Evolutionary conservation across 1,140 invertebrate species (phyloP).

Genomic region (Nephotettix cincticeps): DNA sequence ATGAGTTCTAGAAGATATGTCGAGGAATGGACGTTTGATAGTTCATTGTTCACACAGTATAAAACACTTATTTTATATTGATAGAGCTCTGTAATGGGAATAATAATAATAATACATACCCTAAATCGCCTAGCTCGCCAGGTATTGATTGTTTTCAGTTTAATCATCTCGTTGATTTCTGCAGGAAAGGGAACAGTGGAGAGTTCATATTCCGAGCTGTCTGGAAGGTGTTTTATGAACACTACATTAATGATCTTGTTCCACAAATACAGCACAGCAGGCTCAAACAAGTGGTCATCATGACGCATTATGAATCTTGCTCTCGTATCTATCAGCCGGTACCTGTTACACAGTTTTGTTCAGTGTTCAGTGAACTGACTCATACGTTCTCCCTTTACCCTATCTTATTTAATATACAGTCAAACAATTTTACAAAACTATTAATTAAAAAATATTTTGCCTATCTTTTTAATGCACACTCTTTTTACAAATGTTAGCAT

Average conservation of each 20-base stretch:
- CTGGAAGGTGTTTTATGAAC: slow-evolving; percentile 61
- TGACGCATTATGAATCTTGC: slow-evolving; percentile 67
- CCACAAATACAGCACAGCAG: slow-evolving; percentile 71
- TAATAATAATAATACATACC: too few species aligned
- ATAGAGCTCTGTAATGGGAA: too few species aligned
- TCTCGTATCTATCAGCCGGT: slow-evolving; percentile 65
- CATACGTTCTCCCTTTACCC: too few species aligned
- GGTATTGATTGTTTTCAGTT: slow-evolving; percentile 59
- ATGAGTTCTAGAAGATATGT: too few species aligned
- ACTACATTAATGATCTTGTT: slow-evolving; percentile 71
- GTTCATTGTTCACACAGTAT: too few species aligned
- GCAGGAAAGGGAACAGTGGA: slow-evolving; percentile 69
- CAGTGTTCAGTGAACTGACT: slow-evolving; percentile 63
- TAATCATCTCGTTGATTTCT: slow-evolving; percentile 50
- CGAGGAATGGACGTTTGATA: too few species aligned
- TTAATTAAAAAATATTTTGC: too few species aligned
- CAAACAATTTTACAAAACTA: too few species aligned
- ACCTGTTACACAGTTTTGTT: slow-evolving; percentile 63
- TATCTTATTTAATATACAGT: too few species aligned
- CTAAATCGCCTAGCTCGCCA: slow-evolving; percentile 52
- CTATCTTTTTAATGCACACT: too few species aligned
- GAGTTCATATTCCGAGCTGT: slow-evolving; percentile 61
- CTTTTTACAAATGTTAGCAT: too few species aligned
- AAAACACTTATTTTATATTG: too few species aligned
- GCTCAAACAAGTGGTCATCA: slow-evolving; percentile 62